Base-by-base conservation (phyloP, 2,113 vertebrate species). In the Trichechus manatus region DNA sequence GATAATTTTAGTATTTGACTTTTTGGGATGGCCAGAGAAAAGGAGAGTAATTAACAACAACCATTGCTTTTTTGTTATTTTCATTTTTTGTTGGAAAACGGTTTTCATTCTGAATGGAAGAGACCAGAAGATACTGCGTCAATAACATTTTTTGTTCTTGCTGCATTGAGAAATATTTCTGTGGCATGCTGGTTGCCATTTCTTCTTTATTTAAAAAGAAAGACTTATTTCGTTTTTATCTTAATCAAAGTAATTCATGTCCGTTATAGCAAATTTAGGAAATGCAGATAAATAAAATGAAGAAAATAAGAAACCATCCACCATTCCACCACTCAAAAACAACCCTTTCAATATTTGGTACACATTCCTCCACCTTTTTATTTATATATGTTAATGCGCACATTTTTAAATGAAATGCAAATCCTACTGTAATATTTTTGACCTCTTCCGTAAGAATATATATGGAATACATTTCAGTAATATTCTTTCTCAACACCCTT, bases 1-100 rank as follows among this genome's bases (percentile, higher is more conserved):
- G 75, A 82, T 79, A 81, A 85, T 95, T 97, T 97, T 92, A 93
- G 53, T 85, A 95, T 85, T 93, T 93, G 22, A 59, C 42, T 61
- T 92, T 95, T 56, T 36, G 95, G 23, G 22, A 39, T 91, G 23
- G 31, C 63, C 61, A 80, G 44, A 63, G 70, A 80, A 97, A 96
- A 78, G 4, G 50, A 61, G n/a, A 89, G 31, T 63, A 50, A 72
- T 92, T 94, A 78, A 91, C 92, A 94, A 82, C 33, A 95, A 6
- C 25, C 7, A 19, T 75, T 77, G 33, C 70, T 42, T 56, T 56
- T 85, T 85, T 64, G 53, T n/a, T 84, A 78, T 93, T 97, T 93
- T 44, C 33, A 63, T 81, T 96, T 96, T 96, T 94, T 79, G 20
- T 89, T 96, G 70, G 36, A 87, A 89, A 66, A 47, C 19, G 3